Percentiles rank a stretch among this genome's conserved stretches.
Conservation (phyloP, 2,113 vertebrate species). For the Perccottus glenii region DNA sequence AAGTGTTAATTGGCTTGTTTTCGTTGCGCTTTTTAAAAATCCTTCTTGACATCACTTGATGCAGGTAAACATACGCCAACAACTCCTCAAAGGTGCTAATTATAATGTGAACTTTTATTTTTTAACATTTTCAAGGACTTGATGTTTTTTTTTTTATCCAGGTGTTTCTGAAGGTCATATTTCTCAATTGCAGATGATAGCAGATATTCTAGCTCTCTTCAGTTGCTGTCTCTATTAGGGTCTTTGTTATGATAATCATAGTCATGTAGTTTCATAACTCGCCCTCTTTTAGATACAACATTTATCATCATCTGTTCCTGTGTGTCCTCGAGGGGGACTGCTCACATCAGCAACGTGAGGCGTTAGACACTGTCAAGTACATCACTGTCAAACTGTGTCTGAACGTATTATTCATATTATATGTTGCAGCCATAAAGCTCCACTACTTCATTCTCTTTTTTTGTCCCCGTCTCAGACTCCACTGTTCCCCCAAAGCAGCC, state of each 20-base stretch:
- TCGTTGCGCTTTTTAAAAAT: not conserved
- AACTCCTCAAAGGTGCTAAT: conserved; percentile 11
- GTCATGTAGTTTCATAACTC: not conserved
- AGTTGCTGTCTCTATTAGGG: conserved; percentile 25
- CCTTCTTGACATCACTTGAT: conserved; percentile 16
- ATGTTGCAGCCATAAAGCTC: too few species aligned
- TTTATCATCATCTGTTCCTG: conserved; percentile 14
- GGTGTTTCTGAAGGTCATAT: not conserved
- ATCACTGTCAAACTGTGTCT: not conserved
- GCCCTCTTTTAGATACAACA: conserved; percentile 18
- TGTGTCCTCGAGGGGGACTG: conserved; percentile 3
- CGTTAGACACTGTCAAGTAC: not conserved
- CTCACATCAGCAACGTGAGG: not conserved
- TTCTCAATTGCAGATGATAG: conserved; percentile 13
- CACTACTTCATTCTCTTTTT: too few species aligned
- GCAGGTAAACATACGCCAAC: conserved; percentile 13
- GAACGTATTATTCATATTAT: not conserved
- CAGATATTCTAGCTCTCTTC: conserved; percentile 41
- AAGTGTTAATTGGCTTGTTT: too few species aligned
- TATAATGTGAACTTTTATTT: not conserved
- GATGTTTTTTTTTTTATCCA: not conserved
- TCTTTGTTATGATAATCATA: conserved; percentile 57
- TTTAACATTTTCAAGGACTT: not conserved
- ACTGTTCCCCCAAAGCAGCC: too few species aligned
- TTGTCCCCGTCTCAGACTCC: too few species aligned